Base-by-base conservation (phyloP, 2,797 vertebrate species). In the Nothura maculosa region DNA sequence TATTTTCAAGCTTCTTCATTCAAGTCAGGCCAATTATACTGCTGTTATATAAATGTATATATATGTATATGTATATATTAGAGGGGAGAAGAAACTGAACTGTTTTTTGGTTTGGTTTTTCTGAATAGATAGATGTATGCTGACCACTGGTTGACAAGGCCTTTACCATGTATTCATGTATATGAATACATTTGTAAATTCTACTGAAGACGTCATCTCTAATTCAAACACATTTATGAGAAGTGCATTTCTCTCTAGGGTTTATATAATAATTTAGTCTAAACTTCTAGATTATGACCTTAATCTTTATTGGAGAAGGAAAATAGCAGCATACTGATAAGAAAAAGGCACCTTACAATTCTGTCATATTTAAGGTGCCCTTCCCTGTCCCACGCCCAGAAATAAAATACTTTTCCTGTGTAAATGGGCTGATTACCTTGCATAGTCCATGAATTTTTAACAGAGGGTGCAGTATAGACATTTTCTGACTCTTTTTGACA, bases 361-460 rank as follows among this genome's bases (percentile, higher is more conserved):
- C 30, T 88, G 38, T 19, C 79, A 27, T 40, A 25, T 78, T 72
- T 92, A 61, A 61, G 72, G 72, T 30, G 16, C 5, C 28, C 52
- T 54, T 30, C 28, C 52, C 52, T 30, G 17, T 11, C 28, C 52
- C 52, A 25, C 22, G 8, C 24, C 4, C 17, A 36, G 75, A 91
- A 22, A 42, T 83, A n/a, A 58, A 69, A 8, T 7, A 6, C 5
- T 87, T 90, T 32, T 60, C 28, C 32, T 40, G 12, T 45, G 38
- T 72, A 94, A 87, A 84, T 34, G 87, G 30, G 18, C 13, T 63
- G 19, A 30, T 90, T 89, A 93, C 66, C 42, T 94, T 85, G 74
- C 52, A 52, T 40, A 85, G 52, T 28, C 40, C 38, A 21, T 34
- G 50, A 75, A 86, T 86, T 85, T 85, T 92, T 22, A 81, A 27